A percentile compares a stretch with the other conserved stretches of the same genome.
These are phyloP conservation scores for Diadumene lineata DNA, from an alignment of 92 coral and sea anemone genomes.

Conservation along the genomic window DNA sequence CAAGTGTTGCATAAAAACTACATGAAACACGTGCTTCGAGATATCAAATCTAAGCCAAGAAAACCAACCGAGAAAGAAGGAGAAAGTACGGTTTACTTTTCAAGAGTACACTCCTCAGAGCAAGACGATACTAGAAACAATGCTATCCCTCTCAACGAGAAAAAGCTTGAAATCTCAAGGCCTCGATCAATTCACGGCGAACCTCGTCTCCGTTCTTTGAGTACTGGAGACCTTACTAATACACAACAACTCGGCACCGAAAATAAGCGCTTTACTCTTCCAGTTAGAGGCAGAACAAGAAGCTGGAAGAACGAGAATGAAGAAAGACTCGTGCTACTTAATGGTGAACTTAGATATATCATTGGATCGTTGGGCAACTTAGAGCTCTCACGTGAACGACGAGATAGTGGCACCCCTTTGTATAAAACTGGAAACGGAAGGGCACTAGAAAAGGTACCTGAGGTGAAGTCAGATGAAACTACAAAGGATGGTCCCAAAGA, in stretches of 20 bases:
- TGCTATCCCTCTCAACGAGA: not conserved
- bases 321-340: conserved; percentile 5
- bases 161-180: conserved; percentile 35
- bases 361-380: conserved; percentile 12
- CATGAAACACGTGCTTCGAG: conserved; percentile 9
- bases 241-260: not conserved
- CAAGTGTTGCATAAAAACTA: conserved; percentile 15
- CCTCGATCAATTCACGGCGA: conserved; percentile 28
- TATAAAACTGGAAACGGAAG: not conserved
- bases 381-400: conserved; percentile 21
- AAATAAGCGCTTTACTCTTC: conserved; percentile 1
- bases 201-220: conserved; percentile 32
- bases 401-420: conserved; percentile 27
- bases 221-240: conserved; percentile 31
- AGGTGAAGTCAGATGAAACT: conserved; percentile 1
- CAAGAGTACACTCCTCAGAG: not conserved
- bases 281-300: conserved; percentile 16
- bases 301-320: conserved; percentile 14
- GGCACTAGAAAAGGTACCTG: conserved; percentile 7
- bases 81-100: not conserved
- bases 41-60: not conserved
- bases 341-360: not conserved
- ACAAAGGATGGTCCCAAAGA: not conserved
- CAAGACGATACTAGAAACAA: not conserved
- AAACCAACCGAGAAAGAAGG: not conserved